Base-by-base conservation (phyloP, 2,113 vertebrate species). In the Rhinolophus ferrumequinum region DNA sequence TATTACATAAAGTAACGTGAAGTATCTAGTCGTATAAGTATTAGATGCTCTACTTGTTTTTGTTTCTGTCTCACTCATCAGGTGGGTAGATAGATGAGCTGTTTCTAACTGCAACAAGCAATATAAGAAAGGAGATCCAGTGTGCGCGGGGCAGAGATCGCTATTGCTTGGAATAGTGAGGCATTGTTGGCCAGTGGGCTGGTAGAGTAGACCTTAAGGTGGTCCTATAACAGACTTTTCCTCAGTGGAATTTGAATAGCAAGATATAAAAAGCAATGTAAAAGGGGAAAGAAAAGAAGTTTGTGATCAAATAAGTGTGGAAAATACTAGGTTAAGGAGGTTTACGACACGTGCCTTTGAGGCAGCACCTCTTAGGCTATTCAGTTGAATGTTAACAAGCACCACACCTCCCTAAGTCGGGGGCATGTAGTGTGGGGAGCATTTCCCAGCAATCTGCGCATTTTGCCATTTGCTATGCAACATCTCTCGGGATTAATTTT, bases 31-130 rank as follows among this genome's bases (percentile, higher is more conserved):
- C 92, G 26, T 79, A 73, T 7, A 64, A 16, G 64, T 52, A 33
- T 26, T 80, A 89, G 54, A 38, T 75, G 8, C 7, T 86, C 84
- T 90, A 35, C 58, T 85, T 70, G 54, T 80, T 96, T 90, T 85
- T 47, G 33, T 81, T 91, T 58, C 38, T 91, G 2, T 70, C 18
- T 79, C 28, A 26, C 18, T 79, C 28, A 26, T 90, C 50, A 54
- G 18, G 26, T 83, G 70, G 88, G 22, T 90, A 88, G 14, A 83
- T 38, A 95, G 15, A 87, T 80, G n/a, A 95, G 30, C 72, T 94
- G 15, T 79, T 58, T 70, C 30, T 92, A 88, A 54, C n/a, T 72
- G 26, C 5, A 94, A 50, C 12, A 47, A 75, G 77, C 9, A 84
- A 1, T 92, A 54, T 75, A 88, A 79, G 30, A 77, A 93, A 79